Evolutionary conservation across 2,888 invertebrate genomes (phyloP), one percentile per base, ranked within the genome.

Genomic region (Yponomeuta sedellus): DNA sequence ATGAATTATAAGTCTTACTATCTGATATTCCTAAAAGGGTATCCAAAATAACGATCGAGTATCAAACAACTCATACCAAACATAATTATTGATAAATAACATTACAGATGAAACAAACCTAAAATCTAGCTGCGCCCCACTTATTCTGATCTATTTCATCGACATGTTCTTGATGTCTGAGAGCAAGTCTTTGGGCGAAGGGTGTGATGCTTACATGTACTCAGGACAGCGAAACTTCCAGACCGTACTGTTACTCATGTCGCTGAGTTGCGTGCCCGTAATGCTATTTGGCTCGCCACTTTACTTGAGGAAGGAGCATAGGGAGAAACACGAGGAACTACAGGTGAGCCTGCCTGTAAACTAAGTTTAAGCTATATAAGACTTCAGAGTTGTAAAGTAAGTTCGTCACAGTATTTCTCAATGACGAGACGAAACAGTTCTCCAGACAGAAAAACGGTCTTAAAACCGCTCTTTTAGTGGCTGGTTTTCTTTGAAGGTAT

Each of bases 111-210:
- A 69, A 77, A 72, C 12, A 75, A 77, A n/a, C 67, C 65, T 19
- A 68, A 73, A 1, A 76, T 93, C 0, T 8, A 81, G 83, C 0
- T 94, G 94, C 74, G 96, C 97, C 0, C 97, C 96, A 0, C 94
- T 94, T 61, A 92, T 97, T 10, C 90, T 97, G 0, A 94, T 96
- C 66, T 92, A 94, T 19, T 94, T 96, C 70, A 96, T 96, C 76
- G 95, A 96, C 75, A 96, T 96, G 96, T 92, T 93, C 59, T 82
- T 95, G 68, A 75, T 93, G 70, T 88, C 90, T 16, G 71, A 74
- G 2, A 73, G 82, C 0, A 71, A 77, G 19, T 74, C 81, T 0
- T 71, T 76, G 0, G 74, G 72, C 0, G 74, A 78, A 0, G 77
- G 78, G 0, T 94, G 94, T 71, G 80, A 92, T 0, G 82, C 85